Base-by-base conservation (phyloP, 2,888 invertebrate species). In the Odontocolon sp. region DNA sequence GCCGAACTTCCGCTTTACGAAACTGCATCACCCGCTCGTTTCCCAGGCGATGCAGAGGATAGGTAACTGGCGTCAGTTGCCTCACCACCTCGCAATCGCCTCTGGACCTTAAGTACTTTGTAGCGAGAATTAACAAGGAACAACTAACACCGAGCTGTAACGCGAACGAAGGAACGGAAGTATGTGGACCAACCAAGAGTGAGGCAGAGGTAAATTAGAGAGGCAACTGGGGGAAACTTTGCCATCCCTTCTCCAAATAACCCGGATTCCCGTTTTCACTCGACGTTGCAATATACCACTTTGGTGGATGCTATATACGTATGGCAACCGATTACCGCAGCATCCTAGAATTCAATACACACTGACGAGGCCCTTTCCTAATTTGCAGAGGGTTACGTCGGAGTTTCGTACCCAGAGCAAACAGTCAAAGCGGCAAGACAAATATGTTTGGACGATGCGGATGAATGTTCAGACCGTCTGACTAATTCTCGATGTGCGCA, bases 11-110 rank as follows among this genome's bases (percentile, higher is more conserved):
- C 50, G 63, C 72, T 64, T 36, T 57, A 64, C 56, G 42, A 26
- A 77, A 74, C 76, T 70, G 74, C 70, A 80, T 80, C 80, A 80
- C 77, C 77, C 74, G 80, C 52, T 69, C 70, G 72, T 79, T 80
- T 80, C 80, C 77, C 80, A 80, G 64, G 61, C 54, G 59, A 64
- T 68, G 45, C 64, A 21, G 21, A 38, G 36, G 14, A 28, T 18
- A 28, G 33, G 33, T n/a, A 28, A 54, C 54, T 31, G 54, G 33
- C 45, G 61, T n/a, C 57, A 47, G 64, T 63, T 61, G 72, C 45
- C 59, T 54, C 45, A 38, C 59, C 66, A 67, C 72, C 66, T 72
- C 47, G 40, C 45, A 31, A 66, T 78, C 47, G 63, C 66, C 74
- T 21, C 56, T 42, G 56, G 76, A 76, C 78, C 76, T 76, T 78